Evolutionary conservation across 2,888 invertebrate species (phyloP).

Genomic region (Criorhina ranunculi): DNA sequence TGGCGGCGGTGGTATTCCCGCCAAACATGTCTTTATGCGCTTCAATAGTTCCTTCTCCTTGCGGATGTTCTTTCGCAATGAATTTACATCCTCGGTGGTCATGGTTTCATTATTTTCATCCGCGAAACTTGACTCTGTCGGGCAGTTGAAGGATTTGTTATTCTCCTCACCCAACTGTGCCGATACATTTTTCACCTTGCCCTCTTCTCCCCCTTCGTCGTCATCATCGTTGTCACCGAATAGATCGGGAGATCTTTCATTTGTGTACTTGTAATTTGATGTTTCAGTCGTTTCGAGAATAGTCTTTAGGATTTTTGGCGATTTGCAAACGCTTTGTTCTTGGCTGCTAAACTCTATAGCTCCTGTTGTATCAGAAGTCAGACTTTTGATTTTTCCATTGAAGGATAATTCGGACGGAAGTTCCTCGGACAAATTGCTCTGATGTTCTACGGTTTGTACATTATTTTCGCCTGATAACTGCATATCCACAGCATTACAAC

Average conservation of each 20-base stretch:
- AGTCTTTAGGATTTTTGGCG: slow-evolving; percentile 47
- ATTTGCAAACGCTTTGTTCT: slow-evolving; percentile 13
- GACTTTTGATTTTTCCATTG: slow-evolving; percentile 82
- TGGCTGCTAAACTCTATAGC: background rate
- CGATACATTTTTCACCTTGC: background rate
- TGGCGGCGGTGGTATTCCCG: slow-evolving; percentile 91
- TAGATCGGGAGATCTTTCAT: slow-evolving; percentile 87
- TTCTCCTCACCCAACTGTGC: slow-evolving; percentile 33
- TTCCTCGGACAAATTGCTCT: slow-evolving; percentile 34
- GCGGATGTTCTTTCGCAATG: slow-evolving; percentile 79
- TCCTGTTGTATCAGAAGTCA: slow-evolving; percentile 70
- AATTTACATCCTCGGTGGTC: slow-evolving; percentile 64
- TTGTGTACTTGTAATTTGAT: slow-evolving; percentile 78
- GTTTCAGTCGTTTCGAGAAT: slow-evolving; percentile 70
- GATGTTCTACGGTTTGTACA: background rate
- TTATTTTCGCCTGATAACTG: slow-evolving; percentile 76
- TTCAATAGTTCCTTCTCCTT: slow-evolving; percentile 81
- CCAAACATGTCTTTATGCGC: slow-evolving; percentile 86
- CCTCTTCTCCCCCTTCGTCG: slow-evolving; percentile 79
- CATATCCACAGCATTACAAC: slow-evolving; percentile 83
- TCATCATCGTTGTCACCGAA: slow-evolving; percentile 87
- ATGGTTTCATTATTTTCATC: slow-evolving; percentile 80
- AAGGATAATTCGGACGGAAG: slow-evolving; percentile 80
- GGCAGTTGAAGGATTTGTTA: slow-evolving; percentile 79
- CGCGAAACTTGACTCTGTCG: slow-evolving; percentile 81